Percentiles rank a stretch among this genome's conserved stretches.
These are phyloP conservation scores for Callionymus lyra DNA, from an alignment of 2,113 vertebrate species.

Conservation along the genomic window DNA sequence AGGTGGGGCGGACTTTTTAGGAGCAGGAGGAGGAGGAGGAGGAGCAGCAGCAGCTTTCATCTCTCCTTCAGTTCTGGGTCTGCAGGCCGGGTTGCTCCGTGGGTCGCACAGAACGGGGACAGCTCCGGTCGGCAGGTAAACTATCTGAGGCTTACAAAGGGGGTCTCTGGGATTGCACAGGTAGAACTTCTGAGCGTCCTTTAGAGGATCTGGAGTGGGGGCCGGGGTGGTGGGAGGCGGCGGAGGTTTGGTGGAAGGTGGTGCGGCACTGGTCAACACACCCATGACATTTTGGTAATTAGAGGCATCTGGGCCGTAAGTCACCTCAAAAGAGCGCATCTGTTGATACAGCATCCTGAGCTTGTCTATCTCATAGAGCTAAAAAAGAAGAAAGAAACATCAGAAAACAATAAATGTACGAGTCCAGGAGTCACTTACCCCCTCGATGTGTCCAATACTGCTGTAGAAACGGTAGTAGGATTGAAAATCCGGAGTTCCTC, in stretches of 20 bases:
- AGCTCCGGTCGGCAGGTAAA: conserved; percentile 57
- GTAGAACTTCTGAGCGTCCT: conserved; percentile 44
- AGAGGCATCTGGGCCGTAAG: conserved; percentile 53
- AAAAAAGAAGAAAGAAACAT: conserved; percentile 10
- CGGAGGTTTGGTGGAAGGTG: conserved; percentile 34
- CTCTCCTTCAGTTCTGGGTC: conserved; percentile 32
- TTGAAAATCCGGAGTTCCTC: conserved; percentile 54
- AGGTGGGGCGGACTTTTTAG: conserved; percentile 27
- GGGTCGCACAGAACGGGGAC: conserved; percentile 59
- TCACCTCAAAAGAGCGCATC: conserved; percentile 63
- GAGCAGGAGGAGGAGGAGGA: conserved; percentile 2
- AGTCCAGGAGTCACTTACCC: conserved; percentile 30
- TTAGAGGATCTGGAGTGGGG: conserved; percentile 41
- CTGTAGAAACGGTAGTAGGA: conserved; percentile 66
- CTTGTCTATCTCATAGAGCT: conserved; percentile 68
- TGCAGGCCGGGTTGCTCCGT: conserved; percentile 46
- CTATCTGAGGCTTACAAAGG: conserved; percentile 56
- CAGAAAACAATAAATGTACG: neutral
- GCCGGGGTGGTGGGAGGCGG: conserved; percentile 35
- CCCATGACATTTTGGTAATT: conserved; percentile 55
- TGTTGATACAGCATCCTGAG: conserved; percentile 65
- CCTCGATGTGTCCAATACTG: conserved; percentile 66
- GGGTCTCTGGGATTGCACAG: conserved; percentile 59
- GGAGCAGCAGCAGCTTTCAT: conserved; percentile 20
- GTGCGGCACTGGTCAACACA: conserved; percentile 25